Conservation (phyloP, 2,113 vertebrate genomes). For the Nannobrachium achirus region DNA sequence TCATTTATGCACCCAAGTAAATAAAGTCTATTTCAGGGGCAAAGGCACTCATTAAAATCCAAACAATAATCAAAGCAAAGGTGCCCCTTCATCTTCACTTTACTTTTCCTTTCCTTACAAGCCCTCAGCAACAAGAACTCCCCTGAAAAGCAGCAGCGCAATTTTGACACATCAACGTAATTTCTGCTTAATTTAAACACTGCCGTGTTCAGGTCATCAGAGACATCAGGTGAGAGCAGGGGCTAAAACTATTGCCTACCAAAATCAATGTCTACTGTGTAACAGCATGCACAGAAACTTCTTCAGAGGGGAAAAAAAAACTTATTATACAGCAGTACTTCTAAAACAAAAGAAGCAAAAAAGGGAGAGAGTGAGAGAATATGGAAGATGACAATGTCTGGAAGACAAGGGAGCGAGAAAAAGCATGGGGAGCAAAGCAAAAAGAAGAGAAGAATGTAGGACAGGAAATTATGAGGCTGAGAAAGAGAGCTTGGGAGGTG, state of each 20-base stretch:
- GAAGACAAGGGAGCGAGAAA: slow-evolving; percentile 26
- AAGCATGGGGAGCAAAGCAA: slow-evolving; percentile 37
- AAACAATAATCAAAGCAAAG: slow-evolving; percentile 81
- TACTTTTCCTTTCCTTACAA: slow-evolving; percentile 57
- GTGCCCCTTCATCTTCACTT: slow-evolving; percentile 65
- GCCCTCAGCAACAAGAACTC: slow-evolving; percentile 60
- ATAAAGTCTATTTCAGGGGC: slow-evolving; percentile 81
- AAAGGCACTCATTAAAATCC: slow-evolving; percentile 79
- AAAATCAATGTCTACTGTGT: slow-evolving; percentile 22
- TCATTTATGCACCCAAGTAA: slow-evolving; percentile 79
- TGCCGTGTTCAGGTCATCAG: slow-evolving; percentile 40
- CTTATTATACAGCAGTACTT: slow-evolving; percentile 3
- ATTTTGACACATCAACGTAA: slow-evolving; percentile 47
- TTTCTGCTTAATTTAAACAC: slow-evolving; percentile 45
- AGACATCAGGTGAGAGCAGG: slow-evolving; percentile 44
- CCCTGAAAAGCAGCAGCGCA: slow-evolving; percentile 59
- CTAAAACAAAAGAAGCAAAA: slow-evolving; percentile 24
- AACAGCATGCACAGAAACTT: slow-evolving; percentile 32
- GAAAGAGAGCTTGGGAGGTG: slow-evolving; percentile 48
- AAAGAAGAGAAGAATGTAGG: slow-evolving; percentile 51
- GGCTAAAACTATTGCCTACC: slow-evolving; percentile 39
- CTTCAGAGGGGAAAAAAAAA: slow-evolving; percentile 36
- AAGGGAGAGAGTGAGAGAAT: not conserved
- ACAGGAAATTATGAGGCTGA: slow-evolving; percentile 34
- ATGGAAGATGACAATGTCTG: slow-evolving; percentile 2